A percentile compares a stretch with the other conserved stretches of the same genome.
These are phyloP conservation scores for Caradrina kadenii DNA, from an alignment of 2,888 invertebrate genomes.

Conservation along the genomic window DNA sequence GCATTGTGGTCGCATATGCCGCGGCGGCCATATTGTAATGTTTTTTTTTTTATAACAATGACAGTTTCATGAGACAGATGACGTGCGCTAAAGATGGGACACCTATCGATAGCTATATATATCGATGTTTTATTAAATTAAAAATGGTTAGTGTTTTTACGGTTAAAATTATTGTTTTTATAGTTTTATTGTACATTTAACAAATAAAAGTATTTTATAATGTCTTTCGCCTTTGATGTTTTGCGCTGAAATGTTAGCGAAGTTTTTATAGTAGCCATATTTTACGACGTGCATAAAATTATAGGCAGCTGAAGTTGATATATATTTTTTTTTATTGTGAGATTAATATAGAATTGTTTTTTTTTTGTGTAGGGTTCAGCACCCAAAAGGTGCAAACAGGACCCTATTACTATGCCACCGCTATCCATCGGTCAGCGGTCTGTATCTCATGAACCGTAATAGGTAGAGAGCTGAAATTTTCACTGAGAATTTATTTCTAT, in stretches of 20 bases:
- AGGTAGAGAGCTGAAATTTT: no score
- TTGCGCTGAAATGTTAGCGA: conserved; percentile 33
- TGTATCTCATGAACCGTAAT: no score
- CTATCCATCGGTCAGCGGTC: no score
- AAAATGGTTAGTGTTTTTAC: conserved; percentile 19
- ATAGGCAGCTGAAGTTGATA: conserved; percentile 40
- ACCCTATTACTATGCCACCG: no score
- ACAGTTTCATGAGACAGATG: conserved; percentile 63
- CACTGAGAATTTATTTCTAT: no score
- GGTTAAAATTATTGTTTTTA: conserved; percentile 13
- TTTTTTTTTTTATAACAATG: conserved; percentile 59
- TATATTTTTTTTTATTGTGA: conserved; percentile 15
- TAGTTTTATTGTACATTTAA: conserved; percentile 10
- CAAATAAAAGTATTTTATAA: conserved; percentile 32
- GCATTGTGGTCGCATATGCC: conserved; percentile 66
- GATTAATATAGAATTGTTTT: conserved; percentile 22
- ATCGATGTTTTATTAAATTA: conserved; percentile 39
- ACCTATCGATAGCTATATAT: conserved; percentile 18
- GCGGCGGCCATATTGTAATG: conserved; percentile 54
- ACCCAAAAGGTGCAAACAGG: no score
- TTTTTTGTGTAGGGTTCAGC: conserved; percentile 2
- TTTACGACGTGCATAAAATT: conserved; percentile 45
- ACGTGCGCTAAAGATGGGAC: conserved; percentile 41
- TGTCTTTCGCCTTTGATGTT: conserved; percentile 43
- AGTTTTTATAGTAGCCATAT: conserved; percentile 26